phyloP scores from a whole-genome alignment of 1,140 invertebrate genomes.

The Dufourea novaeangliae region DNA sequence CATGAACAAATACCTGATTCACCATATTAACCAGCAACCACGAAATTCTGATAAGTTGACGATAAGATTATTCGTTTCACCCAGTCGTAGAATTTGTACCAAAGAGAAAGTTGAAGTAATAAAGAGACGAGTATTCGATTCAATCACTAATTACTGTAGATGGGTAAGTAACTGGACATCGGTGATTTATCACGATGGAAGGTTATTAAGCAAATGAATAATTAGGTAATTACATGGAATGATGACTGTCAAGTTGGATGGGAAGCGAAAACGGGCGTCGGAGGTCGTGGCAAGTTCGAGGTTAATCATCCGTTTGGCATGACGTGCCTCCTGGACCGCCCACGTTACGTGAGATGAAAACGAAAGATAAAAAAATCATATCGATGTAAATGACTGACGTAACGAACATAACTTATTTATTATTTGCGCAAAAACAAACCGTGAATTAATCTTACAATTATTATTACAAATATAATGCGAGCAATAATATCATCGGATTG shows the following conservation, averaged over 20 bases:
- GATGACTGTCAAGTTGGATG: constrained; percentile 23
- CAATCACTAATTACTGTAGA: background rate
- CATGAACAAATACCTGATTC: too few species aligned
- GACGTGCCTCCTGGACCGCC: constrained; percentile 41
- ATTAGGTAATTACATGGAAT: constrained; percentile 25
- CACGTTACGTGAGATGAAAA: constrained; percentile 46
- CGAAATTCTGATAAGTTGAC: too few species aligned
- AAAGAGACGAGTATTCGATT: background rate
- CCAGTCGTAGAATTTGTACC: too few species aligned
- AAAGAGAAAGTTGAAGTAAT: too few species aligned
- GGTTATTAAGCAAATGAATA: constrained; percentile 11
- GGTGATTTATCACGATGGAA: background rate
- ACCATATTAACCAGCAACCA: too few species aligned
- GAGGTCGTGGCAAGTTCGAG: constrained; percentile 65
- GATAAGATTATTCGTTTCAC: too few species aligned
- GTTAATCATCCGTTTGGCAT: constrained; percentile 66
- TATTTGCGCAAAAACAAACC: background rate
- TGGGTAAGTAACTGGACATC: background rate
- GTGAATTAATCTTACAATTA: too few species aligned
- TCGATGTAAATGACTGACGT: background rate
- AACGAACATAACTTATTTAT: background rate
- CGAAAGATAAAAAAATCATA: constrained; percentile 26
- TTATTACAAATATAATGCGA: background rate
- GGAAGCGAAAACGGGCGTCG: constrained; percentile 43
- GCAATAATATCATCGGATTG: too few species aligned